Conservation (phyloP, 2,113 vertebrate genomes). For the Emydura subglobosa region DNA sequence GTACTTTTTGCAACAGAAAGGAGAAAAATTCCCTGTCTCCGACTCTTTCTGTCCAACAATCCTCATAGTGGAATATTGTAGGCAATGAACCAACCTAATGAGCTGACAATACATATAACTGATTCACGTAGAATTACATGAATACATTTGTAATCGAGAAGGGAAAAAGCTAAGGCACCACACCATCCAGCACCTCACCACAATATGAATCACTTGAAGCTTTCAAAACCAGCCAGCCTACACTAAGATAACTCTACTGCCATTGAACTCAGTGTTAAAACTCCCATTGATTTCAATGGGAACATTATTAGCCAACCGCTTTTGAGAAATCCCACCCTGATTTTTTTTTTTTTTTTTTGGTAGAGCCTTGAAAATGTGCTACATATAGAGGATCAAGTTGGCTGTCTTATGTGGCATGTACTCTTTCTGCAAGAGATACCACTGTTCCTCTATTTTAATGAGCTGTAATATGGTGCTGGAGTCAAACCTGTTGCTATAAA, state of each 20-base stretch:
- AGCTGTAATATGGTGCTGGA: neutral
- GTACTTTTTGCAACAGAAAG: neutral
- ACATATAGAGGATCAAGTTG: neutral
- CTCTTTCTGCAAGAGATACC: neutral
- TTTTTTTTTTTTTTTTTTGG: neutral
- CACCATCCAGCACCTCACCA: neutral
- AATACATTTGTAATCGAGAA: neutral
- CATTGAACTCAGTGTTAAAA: neutral
- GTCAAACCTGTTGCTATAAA: neutral
- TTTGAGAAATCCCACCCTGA: neutral
- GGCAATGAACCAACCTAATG: neutral
- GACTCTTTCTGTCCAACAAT: neutral
- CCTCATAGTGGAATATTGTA: neutral
- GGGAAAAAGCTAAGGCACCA: rapidly evolving
- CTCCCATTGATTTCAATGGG: neutral
- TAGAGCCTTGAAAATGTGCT: neutral
- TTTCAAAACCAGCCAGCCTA: neutral
- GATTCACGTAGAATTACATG: neutral
- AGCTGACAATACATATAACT: neutral
- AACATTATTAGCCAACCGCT: neutral
- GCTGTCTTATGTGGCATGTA: neutral
- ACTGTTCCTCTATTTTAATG: neutral
- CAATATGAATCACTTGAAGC: neutral
- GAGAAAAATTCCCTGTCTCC: neutral
- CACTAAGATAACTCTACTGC: neutral